Base-by-base conservation (phyloP, 2,113 vertebrate species). In the Nasalis larvatus region DNA sequence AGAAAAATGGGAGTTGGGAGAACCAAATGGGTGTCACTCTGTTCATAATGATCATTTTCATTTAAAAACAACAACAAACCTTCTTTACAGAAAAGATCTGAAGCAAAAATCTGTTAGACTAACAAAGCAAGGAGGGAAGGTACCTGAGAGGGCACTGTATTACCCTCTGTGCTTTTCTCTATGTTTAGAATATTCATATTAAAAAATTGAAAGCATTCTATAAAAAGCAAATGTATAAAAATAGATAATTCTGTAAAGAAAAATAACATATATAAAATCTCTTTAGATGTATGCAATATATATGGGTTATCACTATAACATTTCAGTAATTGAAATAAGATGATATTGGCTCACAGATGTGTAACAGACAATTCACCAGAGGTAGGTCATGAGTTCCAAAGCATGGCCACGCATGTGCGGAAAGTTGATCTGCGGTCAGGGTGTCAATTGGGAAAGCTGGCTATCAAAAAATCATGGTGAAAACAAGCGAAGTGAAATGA, bases 371-470 rank as follows among this genome's bases (percentile, higher is more conserved):
- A 56, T 37, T 54, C 45, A 14, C 42, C 27, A 35, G n/a, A 20
- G 23, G 13, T 25, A 3, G 25, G 63, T 13, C 37, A n/a, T 20
- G 2, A 32, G 4, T 56, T 47, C 71, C 21, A 20, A 42, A 14
- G 9, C 54, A 54, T 0, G 10, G 21, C 18, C 6, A 18, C 1
- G 3, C 1, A 2, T 35, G 10, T 20, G 35, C 6, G 6, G n/a
- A 68, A 60, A 60, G 30, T 37, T 25, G 0, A 32, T 8, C 54
- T n/a, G 10, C 6, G 30, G 42, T 9, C 37, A 1, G 20, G 14
- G 32, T 10, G 4, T 66, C 95, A n/a, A 32, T 56, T 16, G 9
- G 45, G 45, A 90, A 30, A 49, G 37, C 17, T 52, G 58, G 32
- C n/a, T 30, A n/a, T 63, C 30, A 4, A 40, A n/a, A 71, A 13